Base-by-base conservation (phyloP, 2,113 vertebrate genomes). In the Paradoxurus hermaphroditus region DNA sequence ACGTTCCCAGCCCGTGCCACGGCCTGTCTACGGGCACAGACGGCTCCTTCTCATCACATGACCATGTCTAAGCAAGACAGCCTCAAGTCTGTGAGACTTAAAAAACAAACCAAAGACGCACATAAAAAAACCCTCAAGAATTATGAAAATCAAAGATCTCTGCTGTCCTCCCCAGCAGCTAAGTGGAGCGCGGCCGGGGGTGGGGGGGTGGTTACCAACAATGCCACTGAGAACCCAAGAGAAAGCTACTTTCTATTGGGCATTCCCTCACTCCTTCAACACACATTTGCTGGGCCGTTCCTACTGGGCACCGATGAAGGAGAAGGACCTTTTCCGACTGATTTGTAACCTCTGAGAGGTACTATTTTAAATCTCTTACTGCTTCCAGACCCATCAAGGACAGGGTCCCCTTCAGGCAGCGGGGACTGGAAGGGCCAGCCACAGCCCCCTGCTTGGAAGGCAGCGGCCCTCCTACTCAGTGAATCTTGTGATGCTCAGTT, bases 1-100 rank as follows among this genome's bases (percentile, higher is more conserved):
- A 39, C 7, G 1, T 1, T 25, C 25, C 62, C 31, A 5, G n/a
- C n/a, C 12, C 0, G 0, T 23, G 68, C 9, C 13, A 0, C 0
- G 39, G 85, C 59, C 63, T 41, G 23, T 62, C 56, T 39, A 13
- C 1, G 10, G 56, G 23, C 46, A 29, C 3, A 31, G 3, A 15
- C 3, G 10, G 19, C 18, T 91, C 46, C 4, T 16, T 51, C 39
- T 36, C 15, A 6, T 27, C 14, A 3, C 13, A 6, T 46, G 46
- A 29, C 2, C 13, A 18, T 68, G 78, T 88, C 70, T 85, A 96
- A 63, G 53, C 18, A 94, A 81, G 29, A 49, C 3, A 23, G 13
- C 67, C 46, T 49, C n/a, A 16, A 36, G 14, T 62, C 39, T 13
- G 9, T 29, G 41, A 86, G 34, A 39, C 36, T 67, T 41, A 68